Base-by-base conservation (phyloP, 2,888 invertebrate genomes). In the Thymelicus acteon region DNA sequence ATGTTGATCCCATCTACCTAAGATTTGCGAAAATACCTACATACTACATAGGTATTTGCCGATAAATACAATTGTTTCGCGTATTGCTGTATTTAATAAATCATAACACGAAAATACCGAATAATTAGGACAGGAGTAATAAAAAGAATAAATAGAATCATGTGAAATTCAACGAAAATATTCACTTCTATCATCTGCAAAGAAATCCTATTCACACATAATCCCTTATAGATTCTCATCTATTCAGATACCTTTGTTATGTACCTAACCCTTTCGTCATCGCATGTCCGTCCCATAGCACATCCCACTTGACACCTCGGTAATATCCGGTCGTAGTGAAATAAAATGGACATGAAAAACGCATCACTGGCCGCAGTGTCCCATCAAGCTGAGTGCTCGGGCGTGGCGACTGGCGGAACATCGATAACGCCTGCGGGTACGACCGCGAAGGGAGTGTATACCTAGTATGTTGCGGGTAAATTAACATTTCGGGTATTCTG, bases 331-430 rank as follows among this genome's bases (percentile, higher is more conserved):
- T 49, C 63, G 39, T 49, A 49, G 63, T 49, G 49, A 83, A 80
- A 87, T 85, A 82, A 83, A 87, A 83, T 81, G 80, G 81, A 86
- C 89, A 87, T 88, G 85, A 89, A 88, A 88, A 86, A 86, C 84
- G 82, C 85, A 87, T 86, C 84, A 85, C 85, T 88, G 84, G 87
- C 86, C 83, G 82, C 87, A 83, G 84, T 84, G 86, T 81, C 83
- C 85, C 83, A 88, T 88, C 84, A 84, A 78, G 83, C 81, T 81
- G 84, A 87, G 87, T 86, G 84, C 81, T 65, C 37, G 44, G 65
- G 63, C 6, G 57, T 37, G 57, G 57, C 37, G 48, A 15, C n/a
- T 15, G 13, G 48, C 48, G 63, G 48, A 15, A 49, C 63, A 39
- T 77, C 74, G 73, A 81, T 79, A 82, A 79, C 83, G 79, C 76